Evolutionary conservation across 2,797 vertebrate genomes (phyloP).

Genomic region (Danio kyathit): DNA sequence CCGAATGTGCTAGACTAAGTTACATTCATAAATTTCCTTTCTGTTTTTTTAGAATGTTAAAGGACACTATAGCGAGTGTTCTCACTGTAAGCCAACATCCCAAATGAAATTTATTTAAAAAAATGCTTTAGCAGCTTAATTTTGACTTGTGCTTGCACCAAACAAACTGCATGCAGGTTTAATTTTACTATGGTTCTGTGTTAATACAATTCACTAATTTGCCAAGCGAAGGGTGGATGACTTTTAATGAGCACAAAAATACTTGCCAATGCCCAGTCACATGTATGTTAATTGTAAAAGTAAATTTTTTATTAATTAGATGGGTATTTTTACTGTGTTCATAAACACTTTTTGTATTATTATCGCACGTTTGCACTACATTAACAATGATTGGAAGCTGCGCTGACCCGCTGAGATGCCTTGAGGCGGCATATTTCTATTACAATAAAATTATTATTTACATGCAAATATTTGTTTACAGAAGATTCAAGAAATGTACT

Average conservation of each 20-base stretch:
- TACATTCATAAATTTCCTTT: background rate
- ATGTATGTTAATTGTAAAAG: background rate
- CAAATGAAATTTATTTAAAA: background rate
- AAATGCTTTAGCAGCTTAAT: background rate
- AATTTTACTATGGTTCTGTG: background rate
- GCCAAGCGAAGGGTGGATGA: background rate
- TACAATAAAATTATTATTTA: too few species aligned
- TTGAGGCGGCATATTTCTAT: too few species aligned
- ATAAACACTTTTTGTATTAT: too few species aligned
- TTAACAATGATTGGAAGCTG: too few species aligned
- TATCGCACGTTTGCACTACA: too few species aligned
- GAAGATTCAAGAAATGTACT: too few species aligned
- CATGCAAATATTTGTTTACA: too few species aligned
- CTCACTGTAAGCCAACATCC: background rate
- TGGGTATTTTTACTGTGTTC: too few species aligned
- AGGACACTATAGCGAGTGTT: background rate
- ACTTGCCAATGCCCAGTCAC: background rate
- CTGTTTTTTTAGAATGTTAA: background rate
- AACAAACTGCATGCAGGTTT: background rate
- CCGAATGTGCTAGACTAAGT: background rate
- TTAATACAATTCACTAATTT: background rate
- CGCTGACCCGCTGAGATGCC: too few species aligned
- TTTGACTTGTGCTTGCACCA: background rate
- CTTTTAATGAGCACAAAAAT: background rate
- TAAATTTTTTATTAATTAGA: background rate